Conservation (phyloP, 2,888 invertebrate genomes). For the Epirrhoe alternata region DNA sequence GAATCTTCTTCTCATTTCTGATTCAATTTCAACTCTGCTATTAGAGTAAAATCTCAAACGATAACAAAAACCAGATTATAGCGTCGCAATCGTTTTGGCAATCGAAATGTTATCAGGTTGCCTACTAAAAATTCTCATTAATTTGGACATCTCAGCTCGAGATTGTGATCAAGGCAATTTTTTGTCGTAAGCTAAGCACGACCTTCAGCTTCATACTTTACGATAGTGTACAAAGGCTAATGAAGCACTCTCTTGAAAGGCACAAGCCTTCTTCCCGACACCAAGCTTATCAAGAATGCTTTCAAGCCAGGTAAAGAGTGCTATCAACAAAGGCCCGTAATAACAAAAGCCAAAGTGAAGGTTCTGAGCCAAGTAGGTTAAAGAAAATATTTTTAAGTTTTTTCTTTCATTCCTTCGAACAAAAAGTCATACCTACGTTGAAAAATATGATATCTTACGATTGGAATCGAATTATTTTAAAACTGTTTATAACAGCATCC, state of each 20-base stretch:
- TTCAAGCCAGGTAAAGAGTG: constrained; percentile 66
- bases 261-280: constrained; percentile 37
- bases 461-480: no score
- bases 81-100: constrained; percentile 14
- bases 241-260: constrained; percentile 35
- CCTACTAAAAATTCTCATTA: not conserved
- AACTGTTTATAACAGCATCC: no score
- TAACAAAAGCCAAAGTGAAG: constrained; percentile 60
- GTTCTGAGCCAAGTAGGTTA: constrained; percentile 43
- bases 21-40: no score
- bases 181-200: constrained; percentile 6
- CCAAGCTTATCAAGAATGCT: constrained; percentile 60
- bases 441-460: not conserved
- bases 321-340: constrained; percentile 57
- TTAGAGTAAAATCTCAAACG: constrained; percentile 1
- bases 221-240: constrained; percentile 32
- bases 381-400: constrained; percentile 3
- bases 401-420: not conserved
- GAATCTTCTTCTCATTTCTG: no score
- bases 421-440: not conserved
- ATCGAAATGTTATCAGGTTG: constrained; percentile 5
- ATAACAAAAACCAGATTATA: not conserved
- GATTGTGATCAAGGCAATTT: constrained; percentile 8
- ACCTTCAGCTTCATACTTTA: constrained; percentile 8
- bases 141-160: constrained; percentile 4